A percentile compares a stretch with the other conserved stretches of the same genome.
Conservation (phyloP, 2,113 vertebrate genomes). For the Gopherus evgoodei region DNA sequence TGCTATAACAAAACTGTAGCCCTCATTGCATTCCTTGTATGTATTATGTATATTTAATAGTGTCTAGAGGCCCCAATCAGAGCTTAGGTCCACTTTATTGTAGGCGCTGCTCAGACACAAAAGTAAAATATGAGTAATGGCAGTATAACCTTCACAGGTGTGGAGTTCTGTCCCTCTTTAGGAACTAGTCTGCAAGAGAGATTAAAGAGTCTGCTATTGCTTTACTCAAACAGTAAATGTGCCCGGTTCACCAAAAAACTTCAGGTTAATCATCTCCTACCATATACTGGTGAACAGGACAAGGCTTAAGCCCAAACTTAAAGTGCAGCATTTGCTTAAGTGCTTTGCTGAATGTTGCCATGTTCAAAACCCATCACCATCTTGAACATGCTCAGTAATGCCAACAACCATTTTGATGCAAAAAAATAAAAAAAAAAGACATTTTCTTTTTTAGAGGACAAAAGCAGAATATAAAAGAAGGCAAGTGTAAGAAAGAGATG, state of each 20-base stretch:
- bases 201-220: not conserved
- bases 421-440: not conserved
- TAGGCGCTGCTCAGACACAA: not conserved
- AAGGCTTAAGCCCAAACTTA: not conserved
- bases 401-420: not conserved
- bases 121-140: constrained; percentile 16
- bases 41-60: not conserved
- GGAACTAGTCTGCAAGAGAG: not conserved
- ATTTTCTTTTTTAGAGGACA: not conserved
- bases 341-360: not conserved
- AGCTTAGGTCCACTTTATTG: not conserved
- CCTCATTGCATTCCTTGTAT: not conserved
- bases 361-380: not conserved
- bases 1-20: constrained; percentile 1
- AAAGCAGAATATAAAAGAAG: not conserved
- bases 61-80: not conserved
- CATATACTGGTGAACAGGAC: not conserved
- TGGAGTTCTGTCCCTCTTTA: not conserved
- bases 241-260: not conserved
- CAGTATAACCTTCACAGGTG: constrained; percentile 1
- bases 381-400: not conserved
- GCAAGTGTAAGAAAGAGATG: not conserved
- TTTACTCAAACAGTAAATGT: not conserved
- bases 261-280: not conserved
- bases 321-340: not conserved